Conservation (phyloP, 2,113 vertebrate species). For the Empidonax alnorum region DNA sequence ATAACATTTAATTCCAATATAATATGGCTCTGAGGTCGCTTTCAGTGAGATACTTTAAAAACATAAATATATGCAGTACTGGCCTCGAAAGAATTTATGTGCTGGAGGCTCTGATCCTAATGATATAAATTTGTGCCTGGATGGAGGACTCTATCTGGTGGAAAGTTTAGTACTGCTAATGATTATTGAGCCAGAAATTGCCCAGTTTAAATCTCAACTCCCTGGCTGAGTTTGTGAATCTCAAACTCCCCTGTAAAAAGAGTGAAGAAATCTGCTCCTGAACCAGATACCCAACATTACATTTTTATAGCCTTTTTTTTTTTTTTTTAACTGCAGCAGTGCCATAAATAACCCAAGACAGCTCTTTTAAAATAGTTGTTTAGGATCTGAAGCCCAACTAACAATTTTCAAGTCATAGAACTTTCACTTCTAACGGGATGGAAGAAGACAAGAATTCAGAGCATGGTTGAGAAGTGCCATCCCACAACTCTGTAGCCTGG, state of each 20-base stretch:
- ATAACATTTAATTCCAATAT: not conserved
- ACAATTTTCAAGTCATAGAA: not conserved
- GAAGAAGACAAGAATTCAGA: not conserved
- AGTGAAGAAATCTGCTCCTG: not conserved
- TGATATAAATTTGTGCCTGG: not conserved
- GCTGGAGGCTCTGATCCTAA: not conserved
- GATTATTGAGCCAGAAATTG: constrained; percentile 26
- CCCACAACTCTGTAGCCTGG: not conserved
- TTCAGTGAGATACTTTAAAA: constrained; percentile 6
- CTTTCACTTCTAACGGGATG: not conserved
- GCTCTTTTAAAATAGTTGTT: not conserved
- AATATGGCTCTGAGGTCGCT: constrained; percentile 2
- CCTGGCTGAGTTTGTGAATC: not conserved
- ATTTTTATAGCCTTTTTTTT: not conserved
- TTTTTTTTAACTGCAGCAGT: not conserved
- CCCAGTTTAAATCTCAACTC: not conserved
- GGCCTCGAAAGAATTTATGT: not conserved
- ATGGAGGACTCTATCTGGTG: not conserved
- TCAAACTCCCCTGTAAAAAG: not conserved
- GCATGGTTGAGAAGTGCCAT: not conserved
- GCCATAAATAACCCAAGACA: not conserved
- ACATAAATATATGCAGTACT: not conserved
- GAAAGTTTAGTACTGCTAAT: constrained; percentile 20
- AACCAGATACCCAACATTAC: not conserved
- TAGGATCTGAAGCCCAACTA: not conserved